phyloP scores from a whole-genome alignment of 2,113 vertebrate genomes.

The Vulpes ferrilata region DNA sequence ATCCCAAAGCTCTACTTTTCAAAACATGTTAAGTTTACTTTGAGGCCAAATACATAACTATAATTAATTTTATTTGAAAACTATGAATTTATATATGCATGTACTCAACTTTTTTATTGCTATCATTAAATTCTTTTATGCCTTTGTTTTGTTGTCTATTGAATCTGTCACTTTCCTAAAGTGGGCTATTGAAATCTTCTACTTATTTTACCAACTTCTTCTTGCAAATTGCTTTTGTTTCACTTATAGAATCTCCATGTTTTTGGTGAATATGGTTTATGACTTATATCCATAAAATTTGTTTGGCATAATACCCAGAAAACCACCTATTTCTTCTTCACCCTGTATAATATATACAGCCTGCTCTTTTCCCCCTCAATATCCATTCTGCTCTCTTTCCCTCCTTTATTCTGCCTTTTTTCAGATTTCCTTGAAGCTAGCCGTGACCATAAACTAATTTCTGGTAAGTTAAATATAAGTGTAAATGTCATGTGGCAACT shows the following conservation, averaged over 20 bases:
- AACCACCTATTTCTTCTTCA: conserved; percentile 1
- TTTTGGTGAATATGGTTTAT: neutral
- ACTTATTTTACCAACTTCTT: conserved; percentile 10
- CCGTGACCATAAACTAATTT: neutral
- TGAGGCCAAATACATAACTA: neutral
- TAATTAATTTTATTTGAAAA: conserved; percentile 50
- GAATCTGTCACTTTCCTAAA: conserved; percentile 21
- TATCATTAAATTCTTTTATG: conserved; percentile 4
- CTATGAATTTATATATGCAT: neutral
- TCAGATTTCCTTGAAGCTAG: neutral
- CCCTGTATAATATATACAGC: neutral
- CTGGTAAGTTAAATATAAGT: neutral
- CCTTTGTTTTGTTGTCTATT: conserved; percentile 14
- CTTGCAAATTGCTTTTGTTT: conserved; percentile 8
- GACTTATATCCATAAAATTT: neutral
- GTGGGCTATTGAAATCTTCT: neutral
- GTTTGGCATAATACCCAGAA: conserved; percentile 3
- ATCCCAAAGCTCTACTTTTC: neutral
- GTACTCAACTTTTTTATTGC: conserved; percentile 32
- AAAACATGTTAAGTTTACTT: conserved; percentile 20
- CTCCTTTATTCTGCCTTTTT: neutral
- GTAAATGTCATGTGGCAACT: neutral
- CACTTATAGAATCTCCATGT: neutral
- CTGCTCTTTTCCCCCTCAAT: neutral
- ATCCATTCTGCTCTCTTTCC: neutral